Evolutionary conservation across 2,797 vertebrate species (phyloP).

Genomic region (Cottoperca gobio): DNA sequence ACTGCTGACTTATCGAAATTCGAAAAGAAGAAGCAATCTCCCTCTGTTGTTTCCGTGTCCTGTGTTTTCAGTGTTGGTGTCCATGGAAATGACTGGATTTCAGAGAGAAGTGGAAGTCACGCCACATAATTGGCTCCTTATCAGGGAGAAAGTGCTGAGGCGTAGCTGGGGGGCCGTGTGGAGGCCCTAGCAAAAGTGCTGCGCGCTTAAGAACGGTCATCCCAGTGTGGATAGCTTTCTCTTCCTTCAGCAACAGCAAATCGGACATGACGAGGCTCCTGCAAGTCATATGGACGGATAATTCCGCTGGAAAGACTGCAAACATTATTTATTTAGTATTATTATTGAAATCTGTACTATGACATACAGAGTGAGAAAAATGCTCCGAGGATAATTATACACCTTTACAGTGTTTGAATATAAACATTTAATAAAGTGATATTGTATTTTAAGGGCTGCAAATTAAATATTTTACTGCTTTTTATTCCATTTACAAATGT

Average conservation of each 20-base stretch:
- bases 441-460: no score
- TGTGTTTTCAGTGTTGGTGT: background rate
- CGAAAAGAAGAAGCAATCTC: conserved; percentile 8
- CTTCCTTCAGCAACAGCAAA: background rate
- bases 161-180: background rate
- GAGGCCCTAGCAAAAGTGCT: background rate
- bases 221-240: background rate
- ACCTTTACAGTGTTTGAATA: no score
- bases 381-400: no score
- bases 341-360: no score
- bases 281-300: background rate
- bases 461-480: no score
- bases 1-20: no score
- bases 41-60: conserved; percentile 24
- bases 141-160: conserved; percentile 8
- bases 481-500: no score
- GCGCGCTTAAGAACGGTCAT: background rate
- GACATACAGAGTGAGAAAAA: no score
- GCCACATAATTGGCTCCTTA: conserved; percentile 27
- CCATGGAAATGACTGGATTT: no score
- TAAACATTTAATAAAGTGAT: no score
- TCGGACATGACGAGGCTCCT: conserved; percentile 30
- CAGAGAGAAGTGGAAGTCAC: no score
- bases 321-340: no score
- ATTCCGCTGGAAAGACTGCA: conserved; percentile 13